Base-by-base conservation (phyloP, 37 sponge, comb jelly and placozoan genomes). In the Agelas oroides region DNA sequence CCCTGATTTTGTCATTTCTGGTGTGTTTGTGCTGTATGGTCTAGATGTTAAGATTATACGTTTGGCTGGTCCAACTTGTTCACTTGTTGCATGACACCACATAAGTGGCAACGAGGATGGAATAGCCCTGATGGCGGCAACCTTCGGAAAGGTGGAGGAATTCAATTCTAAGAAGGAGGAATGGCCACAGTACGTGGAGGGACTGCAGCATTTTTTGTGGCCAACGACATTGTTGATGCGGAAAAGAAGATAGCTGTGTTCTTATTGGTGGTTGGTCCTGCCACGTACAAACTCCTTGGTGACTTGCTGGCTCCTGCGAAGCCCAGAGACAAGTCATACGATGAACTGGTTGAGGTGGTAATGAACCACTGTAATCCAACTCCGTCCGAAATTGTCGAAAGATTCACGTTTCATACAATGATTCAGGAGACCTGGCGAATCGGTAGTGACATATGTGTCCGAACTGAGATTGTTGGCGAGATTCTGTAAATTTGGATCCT, bases 111-210 rank as follows among this genome's bases (percentile, higher is more conserved):
- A 46, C 46, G 46, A 46, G 46, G 46, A 46, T 8, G 8, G 46
- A 8, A 46, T 46, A 12, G 46, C 3, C 8, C 8, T 46, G 46
- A 46, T 46, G 46, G 46, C 46, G 46, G 46, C 46, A 46, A 46
- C 46, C 6, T 46, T 46, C 46, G 46, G 46, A 8, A 46, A 46
- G 8, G 70, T 73, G 27, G 52, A 40, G n/a, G 18, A 71, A 37
- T 73, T 73, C 55, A 21, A 73, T 6, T 3, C 18, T 27, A 73
- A 38, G 30, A 39, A 73, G 11, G 75, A 73, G 25, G 55, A 73
- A 5, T 71, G 75, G 75, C 52, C 52, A 73, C 75, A 73, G 55
- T 73, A 73, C 40, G 28, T 39, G 31, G 75, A 73, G 13, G 2
- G 75, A 28, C 54, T 73, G 54, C 1, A 73, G 5, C 75, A 73